A percentile compares a stretch with the other conserved stretches of the same genome.
phyloP scores from a whole-genome alignment of 2,797 vertebrate genomes.

The Sebastes wilsoni region DNA sequence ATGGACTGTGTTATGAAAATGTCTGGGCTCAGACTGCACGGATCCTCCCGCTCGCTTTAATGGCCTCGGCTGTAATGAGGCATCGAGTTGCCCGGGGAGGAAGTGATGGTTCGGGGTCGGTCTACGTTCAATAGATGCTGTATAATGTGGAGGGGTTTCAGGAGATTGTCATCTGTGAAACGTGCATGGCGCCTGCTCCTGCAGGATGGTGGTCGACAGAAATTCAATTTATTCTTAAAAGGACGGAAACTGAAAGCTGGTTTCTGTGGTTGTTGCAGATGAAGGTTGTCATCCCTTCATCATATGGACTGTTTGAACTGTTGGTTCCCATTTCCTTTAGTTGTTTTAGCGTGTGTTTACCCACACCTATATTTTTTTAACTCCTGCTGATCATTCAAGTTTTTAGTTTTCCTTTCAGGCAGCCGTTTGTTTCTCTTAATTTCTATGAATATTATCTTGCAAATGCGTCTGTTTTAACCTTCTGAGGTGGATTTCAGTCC shows the following conservation, averaged over 20 bases:
- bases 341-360: neutral
- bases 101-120: conserved; percentile 13
- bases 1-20: conserved; percentile 62
- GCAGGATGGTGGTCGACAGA: neutral
- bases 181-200: neutral
- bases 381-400: neutral
- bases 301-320: neutral
- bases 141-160: neutral
- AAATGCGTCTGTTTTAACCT: neutral
- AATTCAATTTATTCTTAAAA: conserved; percentile 12
- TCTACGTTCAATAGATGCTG: neutral
- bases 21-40: conserved; percentile 38
- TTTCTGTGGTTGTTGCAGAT: neutral
- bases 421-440: neutral
- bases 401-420: too few species aligned
- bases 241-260: neutral
- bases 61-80: conserved; percentile 50
- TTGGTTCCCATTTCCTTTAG: neutral
- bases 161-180: conserved; percentile 8
- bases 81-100: conserved; percentile 34
- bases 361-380: too few species aligned
- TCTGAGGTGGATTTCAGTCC: neutral
- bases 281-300: neutral
- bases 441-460: neutral
- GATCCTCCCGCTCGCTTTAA: conserved; percentile 29